These are phyloP conservation scores for Carollia perspicillata DNA, from an alignment of 2,113 vertebrate species.

Conservation along the genomic window DNA sequence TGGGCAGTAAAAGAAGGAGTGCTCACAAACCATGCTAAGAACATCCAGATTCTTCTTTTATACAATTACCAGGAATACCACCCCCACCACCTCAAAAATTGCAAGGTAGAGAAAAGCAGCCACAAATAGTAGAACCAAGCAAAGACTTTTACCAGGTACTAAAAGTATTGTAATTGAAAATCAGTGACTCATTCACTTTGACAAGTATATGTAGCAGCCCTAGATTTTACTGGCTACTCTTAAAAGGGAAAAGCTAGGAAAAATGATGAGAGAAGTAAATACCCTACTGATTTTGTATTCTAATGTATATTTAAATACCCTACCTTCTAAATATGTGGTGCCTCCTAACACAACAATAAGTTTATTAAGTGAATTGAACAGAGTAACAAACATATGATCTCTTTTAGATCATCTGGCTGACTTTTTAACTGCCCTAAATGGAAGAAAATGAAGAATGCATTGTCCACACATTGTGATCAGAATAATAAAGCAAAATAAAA, in stretches of 20 bases:
- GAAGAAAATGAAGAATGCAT: background rate
- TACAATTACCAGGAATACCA: background rate
- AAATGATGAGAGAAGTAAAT: background rate
- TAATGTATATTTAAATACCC: background rate
- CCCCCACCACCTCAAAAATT: background rate
- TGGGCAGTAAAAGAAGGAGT: background rate
- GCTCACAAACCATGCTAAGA: background rate
- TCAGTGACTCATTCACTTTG: background rate
- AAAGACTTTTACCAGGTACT: background rate
- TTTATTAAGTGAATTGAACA: background rate
- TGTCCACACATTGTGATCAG: background rate
- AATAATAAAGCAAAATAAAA: slow-evolving; percentile 60
- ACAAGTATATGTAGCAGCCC: background rate
- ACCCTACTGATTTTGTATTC: background rate
- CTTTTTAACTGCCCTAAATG: background rate
- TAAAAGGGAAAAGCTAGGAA: background rate
- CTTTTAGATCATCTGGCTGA: background rate
- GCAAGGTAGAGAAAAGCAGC: background rate
- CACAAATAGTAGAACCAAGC: background rate
- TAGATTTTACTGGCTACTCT: background rate
- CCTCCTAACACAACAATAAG: background rate
- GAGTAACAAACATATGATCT: background rate
- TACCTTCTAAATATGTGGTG: background rate
- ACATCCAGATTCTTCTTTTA: background rate
- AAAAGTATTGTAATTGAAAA: background rate